These are phyloP conservation scores for Blastobasis lacticolella DNA, from an alignment of 2,888 invertebrate genomes.

Conservation along the genomic window DNA sequence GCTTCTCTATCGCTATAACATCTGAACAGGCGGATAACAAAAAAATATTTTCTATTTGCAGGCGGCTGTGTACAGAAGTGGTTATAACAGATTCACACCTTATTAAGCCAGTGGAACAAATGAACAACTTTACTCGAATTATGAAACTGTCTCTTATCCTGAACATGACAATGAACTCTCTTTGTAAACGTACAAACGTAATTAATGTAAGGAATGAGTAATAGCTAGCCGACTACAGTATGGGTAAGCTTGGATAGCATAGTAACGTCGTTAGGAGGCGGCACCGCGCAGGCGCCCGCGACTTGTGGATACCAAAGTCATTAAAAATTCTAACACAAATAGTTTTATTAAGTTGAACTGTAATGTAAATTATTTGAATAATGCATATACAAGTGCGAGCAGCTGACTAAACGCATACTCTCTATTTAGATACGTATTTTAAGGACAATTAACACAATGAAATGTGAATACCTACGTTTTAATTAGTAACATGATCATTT, in stretches of 20 bases:
- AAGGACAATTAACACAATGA: constrained; percentile 29
- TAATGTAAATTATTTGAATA: constrained; percentile 60
- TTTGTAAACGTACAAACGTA: constrained; percentile 71
- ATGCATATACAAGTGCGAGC: constrained; percentile 71
- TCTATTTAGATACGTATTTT: constrained; percentile 49
- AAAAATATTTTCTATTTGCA: constrained; percentile 50
- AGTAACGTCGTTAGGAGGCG: constrained; percentile 17
- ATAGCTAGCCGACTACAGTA: constrained; percentile 62
- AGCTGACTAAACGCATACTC: constrained; percentile 56
- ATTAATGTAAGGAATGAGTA: constrained; percentile 60
- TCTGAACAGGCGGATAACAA: too few relatives aligned
- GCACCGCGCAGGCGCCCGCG: constrained; percentile 12
- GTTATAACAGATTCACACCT: constrained; percentile 95
- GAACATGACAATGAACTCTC: constrained; percentile 74
- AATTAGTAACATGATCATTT: constrained; percentile 32
- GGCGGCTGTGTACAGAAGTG: constrained; percentile 95
- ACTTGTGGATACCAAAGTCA: constrained; percentile 69
- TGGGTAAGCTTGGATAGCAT: constrained; percentile 53
- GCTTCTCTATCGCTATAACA: too few relatives aligned
- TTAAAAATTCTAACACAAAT: constrained; percentile 65
- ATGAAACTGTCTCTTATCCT: constrained; percentile 55
- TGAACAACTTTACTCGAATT: constrained; percentile 60
- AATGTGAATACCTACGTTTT: constrained; percentile 30
- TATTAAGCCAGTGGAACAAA: constrained; percentile 78
- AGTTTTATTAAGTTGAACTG: constrained; percentile 54